Evolutionary conservation across 2,888 invertebrate genomes (phyloP).

Genomic region (Trissolcus brochymenae): DNA sequence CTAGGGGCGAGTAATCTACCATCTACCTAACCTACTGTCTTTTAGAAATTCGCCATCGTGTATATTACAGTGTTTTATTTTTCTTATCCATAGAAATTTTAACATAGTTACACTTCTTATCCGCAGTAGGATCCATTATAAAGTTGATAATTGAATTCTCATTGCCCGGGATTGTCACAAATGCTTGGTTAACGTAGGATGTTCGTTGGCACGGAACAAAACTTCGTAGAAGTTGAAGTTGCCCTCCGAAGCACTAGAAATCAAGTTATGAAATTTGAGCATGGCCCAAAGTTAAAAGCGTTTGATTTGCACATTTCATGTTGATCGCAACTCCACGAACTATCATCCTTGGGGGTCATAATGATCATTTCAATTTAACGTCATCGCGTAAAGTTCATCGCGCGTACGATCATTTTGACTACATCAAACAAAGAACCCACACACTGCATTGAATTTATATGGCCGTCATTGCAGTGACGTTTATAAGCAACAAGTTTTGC

Average conservation of each 20-base stretch:
- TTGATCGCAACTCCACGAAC: constrained; percentile 23
- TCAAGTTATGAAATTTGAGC: constrained; percentile 41
- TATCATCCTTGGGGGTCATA: no score
- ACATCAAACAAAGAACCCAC: constrained; percentile 16
- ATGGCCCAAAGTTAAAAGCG: constrained; percentile 50
- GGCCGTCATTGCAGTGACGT: constrained; percentile 28
- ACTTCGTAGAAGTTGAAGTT: constrained; percentile 22
- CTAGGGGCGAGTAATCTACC: constrained; percentile 76
- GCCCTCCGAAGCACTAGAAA: constrained; percentile 27
- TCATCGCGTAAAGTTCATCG: constrained; percentile 32
- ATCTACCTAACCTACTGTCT: constrained; percentile 75
- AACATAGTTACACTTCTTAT: constrained; percentile 59
- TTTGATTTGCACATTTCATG: constrained; percentile 55
- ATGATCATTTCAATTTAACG: constrained; percentile 41
- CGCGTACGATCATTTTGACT: constrained; percentile 22
- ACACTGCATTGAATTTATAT: constrained; percentile 48
- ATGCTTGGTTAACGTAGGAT: constrained; percentile 49
- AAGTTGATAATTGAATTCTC: constrained; percentile 39
- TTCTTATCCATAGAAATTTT: constrained; percentile 63
- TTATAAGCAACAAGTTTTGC: constrained; percentile 51
- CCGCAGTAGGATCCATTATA: constrained; percentile 62
- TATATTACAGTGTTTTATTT: constrained; percentile 68
- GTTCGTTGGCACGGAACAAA: constrained; percentile 44
- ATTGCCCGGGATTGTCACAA: constrained; percentile 45
- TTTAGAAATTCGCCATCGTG: constrained; percentile 72